Percentiles rank a stretch among this genome's conserved stretches.
phyloP scores from a whole-genome alignment of 1,140 invertebrate species.

The Drosophila mojavensis region DNA sequence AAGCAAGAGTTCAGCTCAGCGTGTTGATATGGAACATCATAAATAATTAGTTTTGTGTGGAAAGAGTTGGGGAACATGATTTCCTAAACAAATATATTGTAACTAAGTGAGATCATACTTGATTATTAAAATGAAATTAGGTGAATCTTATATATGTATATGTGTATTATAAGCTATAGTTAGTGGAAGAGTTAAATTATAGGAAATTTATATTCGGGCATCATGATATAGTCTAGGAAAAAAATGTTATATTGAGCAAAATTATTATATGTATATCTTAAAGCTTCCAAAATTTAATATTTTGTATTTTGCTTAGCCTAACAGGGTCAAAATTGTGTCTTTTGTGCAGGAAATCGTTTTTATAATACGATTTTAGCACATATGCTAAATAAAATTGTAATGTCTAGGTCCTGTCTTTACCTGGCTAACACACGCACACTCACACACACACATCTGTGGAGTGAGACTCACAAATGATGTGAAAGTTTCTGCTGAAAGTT shows the following conservation, averaged over 20 bases:
- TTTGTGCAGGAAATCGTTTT: constrained; percentile 56
- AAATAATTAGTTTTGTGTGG: neutral
- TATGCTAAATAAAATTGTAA: constrained; percentile 38
- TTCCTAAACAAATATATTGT: neutral
- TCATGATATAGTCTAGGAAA: too few relatives aligned
- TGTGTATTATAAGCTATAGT: too few relatives aligned
- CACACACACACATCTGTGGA: neutral
- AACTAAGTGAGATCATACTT: neutral
- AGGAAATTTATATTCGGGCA: too few relatives aligned
- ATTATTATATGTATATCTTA: neutral
- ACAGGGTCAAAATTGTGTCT: constrained; percentile 50
- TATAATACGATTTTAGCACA: constrained; percentile 45
- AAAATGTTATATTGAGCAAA: too few relatives aligned
- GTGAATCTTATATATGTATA: too few relatives aligned
- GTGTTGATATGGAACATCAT: neutral
- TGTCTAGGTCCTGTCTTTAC: constrained; percentile 8
- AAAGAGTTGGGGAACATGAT: neutral
- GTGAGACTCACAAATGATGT: constrained; percentile 65
- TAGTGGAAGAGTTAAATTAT: too few relatives aligned
- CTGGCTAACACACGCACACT: constrained; percentile 6
- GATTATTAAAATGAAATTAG: too few relatives aligned
- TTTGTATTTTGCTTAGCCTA: constrained; percentile 41
- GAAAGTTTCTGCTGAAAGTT: constrained; percentile 69
- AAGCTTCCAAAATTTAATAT: constrained; percentile 10
- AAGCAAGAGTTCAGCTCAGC: constrained; percentile 3